Evolutionary conservation across 2,113 vertebrate species (phyloP), one percentile per base, ranked within the genome.

Genomic region (Tetrao urogallus): DNA sequence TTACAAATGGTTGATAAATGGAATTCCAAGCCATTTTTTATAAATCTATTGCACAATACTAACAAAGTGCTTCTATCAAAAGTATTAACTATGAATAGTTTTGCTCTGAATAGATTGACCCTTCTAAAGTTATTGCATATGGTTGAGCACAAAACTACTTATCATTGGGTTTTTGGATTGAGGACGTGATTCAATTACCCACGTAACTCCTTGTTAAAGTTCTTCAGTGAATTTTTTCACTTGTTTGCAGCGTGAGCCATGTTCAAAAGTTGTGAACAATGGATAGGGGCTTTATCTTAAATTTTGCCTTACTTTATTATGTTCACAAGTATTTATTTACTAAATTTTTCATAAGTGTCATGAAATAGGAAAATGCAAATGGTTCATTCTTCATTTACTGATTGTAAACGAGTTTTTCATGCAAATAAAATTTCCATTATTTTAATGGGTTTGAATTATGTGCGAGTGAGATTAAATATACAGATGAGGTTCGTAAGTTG

Each of bases 371-470:
- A 97, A 97, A 97, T 96, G 93, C 91, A 93, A 94, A 97, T 93
- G 96, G 97, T 98, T 98, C 95, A 95, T 94, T 97, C 96, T 97
- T 98, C 97, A 97, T 97, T 98, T 98, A 98, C 97, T 97, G 97
- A 95, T 93, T 98, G 98, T 98, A 98, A 98, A 98, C 92, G 38
- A 97, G 95, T 98, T 98, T 98, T 98, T 97, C 98, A 98, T 98
- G 98, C 95, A 98, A 98, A 98, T 98, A 98, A 98, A 97, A 97
- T 97, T 97, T 97, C 95, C 96, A 97, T 97, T 98, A 97, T 98
- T 98, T 98, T 98, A 97, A 95, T 78, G 80, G 58, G 66, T 69
- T 90, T 73, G 61, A 84, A 71, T 65, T 40, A 91, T 45, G 69
- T 69, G 76, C 47, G 52, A 32, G 15, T 90, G 54, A 72, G 81